These are phyloP conservation scores for Sturnus vulgaris DNA, from an alignment of 2,113 vertebrate species.

Conservation along the genomic window DNA sequence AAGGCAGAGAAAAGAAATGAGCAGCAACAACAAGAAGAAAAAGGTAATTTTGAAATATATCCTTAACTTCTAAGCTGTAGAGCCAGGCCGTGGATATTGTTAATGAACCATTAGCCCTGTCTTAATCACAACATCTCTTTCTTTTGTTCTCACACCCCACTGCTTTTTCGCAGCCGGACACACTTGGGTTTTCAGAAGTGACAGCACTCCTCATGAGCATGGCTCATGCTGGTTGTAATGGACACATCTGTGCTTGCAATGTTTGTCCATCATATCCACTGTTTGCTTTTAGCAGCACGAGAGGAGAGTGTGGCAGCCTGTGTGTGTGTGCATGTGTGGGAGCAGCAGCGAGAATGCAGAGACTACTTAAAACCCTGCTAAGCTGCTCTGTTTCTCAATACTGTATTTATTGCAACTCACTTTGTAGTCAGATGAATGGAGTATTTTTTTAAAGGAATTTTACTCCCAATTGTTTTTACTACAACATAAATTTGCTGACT, in stretches of 20 bases:
- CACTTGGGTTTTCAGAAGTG: slow-evolving; percentile 62
- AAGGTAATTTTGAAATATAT: slow-evolving; percentile 60
- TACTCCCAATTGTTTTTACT: slow-evolving; percentile 64
- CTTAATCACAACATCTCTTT: slow-evolving; percentile 65
- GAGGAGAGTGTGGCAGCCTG: slow-evolving; percentile 17
- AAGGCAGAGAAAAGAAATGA: slow-evolving; percentile 24
- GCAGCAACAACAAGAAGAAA: background rate
- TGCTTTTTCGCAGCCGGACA: slow-evolving; percentile 52
- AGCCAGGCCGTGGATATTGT: slow-evolving; percentile 24
- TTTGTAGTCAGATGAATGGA: slow-evolving; percentile 68
- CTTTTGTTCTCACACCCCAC: slow-evolving; percentile 73
- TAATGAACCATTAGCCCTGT: slow-evolving; percentile 64
- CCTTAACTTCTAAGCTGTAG: slow-evolving; percentile 27
- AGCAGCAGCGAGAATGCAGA: slow-evolving; percentile 32
- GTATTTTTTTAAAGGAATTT: slow-evolving; percentile 40
- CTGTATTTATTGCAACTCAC: slow-evolving; percentile 61
- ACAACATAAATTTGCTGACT: slow-evolving; percentile 65
- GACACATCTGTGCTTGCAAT: slow-evolving; percentile 67
- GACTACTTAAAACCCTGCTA: slow-evolving; percentile 61
- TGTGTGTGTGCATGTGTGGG: slow-evolving; percentile 16
- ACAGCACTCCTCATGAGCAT: slow-evolving; percentile 48
- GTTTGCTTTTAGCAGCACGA: slow-evolving; percentile 71
- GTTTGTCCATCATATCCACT: slow-evolving; percentile 58
- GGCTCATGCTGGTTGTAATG: slow-evolving; percentile 65
- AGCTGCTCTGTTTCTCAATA: slow-evolving; percentile 36